phyloP scores from a whole-genome alignment of 2,888 invertebrate species.

The Harpagoxenus sublaevis region DNA sequence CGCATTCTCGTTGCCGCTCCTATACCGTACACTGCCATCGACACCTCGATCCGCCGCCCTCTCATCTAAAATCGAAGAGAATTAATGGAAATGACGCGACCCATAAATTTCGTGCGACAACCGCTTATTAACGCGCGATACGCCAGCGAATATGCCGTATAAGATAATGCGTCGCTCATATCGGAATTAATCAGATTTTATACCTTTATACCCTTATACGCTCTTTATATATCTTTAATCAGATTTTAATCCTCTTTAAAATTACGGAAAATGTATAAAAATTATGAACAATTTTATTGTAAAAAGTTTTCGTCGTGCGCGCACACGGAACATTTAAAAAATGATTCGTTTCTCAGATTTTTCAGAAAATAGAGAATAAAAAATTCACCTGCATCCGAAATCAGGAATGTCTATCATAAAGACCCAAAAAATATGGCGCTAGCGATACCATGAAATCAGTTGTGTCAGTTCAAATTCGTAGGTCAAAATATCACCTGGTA shows the following conservation, averaged over 20 bases:
- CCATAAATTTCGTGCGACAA: constrained; percentile 65
- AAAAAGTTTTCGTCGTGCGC: not conserved
- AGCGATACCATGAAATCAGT: not conserved
- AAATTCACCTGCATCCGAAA: constrained; percentile 5
- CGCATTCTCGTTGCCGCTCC: constrained; percentile 22
- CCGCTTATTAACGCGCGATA: constrained; percentile 62
- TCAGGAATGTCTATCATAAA: not conserved
- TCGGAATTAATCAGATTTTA: constrained; percentile 26
- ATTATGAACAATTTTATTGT: not conserved
- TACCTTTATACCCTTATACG: not conserved
- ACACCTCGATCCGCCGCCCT: constrained; percentile 44
- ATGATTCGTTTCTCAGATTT: not conserved
- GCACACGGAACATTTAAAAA: not conserved
- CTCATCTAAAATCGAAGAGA: constrained; percentile 64
- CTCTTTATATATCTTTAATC: constrained; percentile 1
- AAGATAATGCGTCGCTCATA: constrained; percentile 31
- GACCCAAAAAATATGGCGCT: not conserved
- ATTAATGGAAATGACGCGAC: constrained; percentile 72
- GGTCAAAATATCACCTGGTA: not conserved
- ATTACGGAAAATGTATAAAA: constrained; percentile 13
- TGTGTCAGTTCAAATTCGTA: not conserved
- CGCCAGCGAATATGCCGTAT: constrained; percentile 16
- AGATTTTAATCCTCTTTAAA: not conserved
- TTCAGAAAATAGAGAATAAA: not conserved
- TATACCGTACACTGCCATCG: constrained; percentile 54